Percentiles rank a stretch among this genome's conserved stretches.
phyloP scores from a whole-genome alignment of 2,113 vertebrate genomes.

The Neoarius graeffei region DNA sequence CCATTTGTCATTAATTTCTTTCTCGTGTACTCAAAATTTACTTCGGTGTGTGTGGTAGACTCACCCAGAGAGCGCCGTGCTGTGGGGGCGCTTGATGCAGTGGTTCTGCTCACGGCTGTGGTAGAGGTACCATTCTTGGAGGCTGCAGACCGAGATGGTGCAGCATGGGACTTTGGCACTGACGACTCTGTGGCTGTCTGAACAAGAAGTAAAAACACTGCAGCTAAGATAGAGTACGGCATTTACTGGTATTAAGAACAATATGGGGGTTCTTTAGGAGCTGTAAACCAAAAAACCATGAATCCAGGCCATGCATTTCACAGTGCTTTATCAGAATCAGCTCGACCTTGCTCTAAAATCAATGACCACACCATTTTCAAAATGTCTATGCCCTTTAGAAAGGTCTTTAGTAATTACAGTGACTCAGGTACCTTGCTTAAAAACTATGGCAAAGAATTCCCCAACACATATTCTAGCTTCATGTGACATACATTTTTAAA shows the following conservation, averaged over 20 bases:
- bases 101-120: slow-evolving; percentile 62
- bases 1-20: background rate
- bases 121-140: slow-evolving; percentile 67
- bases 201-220: background rate
- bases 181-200: slow-evolving; percentile 65
- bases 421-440: background rate
- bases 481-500: background rate
- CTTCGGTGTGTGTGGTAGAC: slow-evolving; percentile 32
- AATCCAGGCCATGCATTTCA: background rate
- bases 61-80: slow-evolving; percentile 78
- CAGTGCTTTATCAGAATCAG: background rate
- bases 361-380: background rate
- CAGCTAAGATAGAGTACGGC: background rate
- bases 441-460: no score
- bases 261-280: background rate
- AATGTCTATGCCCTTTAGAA: background rate
- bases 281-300: background rate
- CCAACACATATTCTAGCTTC: background rate
- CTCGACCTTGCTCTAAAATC: background rate
- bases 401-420: background rate
- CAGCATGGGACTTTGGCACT: slow-evolving; percentile 69
- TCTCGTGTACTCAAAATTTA: background rate
- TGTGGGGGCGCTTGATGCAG: slow-evolving; percentile 55
- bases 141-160: slow-evolving; percentile 53
- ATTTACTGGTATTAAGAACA: background rate